phyloP scores from a whole-genome alignment of 2,113 vertebrate species.

The Dolichotis patagonum region DNA sequence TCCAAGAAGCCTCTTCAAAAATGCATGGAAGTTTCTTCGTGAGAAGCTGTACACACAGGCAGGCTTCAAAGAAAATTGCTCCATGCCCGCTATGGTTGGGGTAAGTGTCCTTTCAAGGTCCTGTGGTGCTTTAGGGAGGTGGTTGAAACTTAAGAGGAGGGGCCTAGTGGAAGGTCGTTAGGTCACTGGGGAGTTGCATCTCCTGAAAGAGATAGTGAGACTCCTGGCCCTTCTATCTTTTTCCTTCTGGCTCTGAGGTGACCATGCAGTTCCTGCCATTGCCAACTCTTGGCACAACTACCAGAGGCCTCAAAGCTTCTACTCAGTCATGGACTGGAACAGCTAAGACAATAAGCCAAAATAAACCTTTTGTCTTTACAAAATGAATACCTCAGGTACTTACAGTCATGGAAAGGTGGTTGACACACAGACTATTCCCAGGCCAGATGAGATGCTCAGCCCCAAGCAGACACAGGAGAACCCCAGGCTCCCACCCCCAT shows the following conservation, averaged over 20 bases:
- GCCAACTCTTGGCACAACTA: background rate
- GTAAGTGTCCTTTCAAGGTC: background rate
- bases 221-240: background rate
- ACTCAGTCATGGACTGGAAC: background rate
- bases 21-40: background rate
- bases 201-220: background rate
- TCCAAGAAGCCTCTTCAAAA: background rate
- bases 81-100: background rate
- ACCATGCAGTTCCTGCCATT: background rate
- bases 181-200: background rate
- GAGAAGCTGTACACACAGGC: background rate
- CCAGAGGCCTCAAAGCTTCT: background rate
- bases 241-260: background rate
- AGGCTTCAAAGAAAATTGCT: background rate
- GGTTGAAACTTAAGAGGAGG: background rate
- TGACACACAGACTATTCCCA: background rate
- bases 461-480: background rate
- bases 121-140: background rate
- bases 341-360: background rate
- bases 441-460: background rate
- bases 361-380: background rate
- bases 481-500: background rate
- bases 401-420: background rate
- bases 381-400: background rate
- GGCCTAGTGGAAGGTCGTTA: background rate